Evolutionary conservation across 2,797 vertebrate genomes (phyloP), one percentile per base, ranked within the genome.

Genomic region (Poecilia gillii): DNA sequence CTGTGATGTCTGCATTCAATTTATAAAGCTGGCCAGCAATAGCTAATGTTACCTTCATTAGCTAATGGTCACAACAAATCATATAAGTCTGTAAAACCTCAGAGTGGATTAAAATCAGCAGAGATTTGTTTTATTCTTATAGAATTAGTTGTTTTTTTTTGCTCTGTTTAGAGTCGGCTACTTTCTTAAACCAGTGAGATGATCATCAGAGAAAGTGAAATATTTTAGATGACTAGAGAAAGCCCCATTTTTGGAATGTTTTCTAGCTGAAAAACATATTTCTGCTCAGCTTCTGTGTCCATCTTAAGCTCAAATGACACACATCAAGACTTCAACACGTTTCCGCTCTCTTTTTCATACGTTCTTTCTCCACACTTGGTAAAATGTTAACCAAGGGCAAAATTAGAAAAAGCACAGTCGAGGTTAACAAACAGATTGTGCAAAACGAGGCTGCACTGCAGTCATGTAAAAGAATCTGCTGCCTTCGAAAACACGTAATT

Each of bases 31-130:
- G 31, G 25, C 70, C 62, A 76, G 71, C 76, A 45, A 57, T 68
- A 62, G 62, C 43, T 77, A 55, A 72, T 47, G 73, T 76, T 66
- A 64, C 55, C 75, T 75, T 49, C 79, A 68, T 75, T 77, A 77
- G 68, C 46, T 72, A 55, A 78, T 47, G 33, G 66, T 55, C 55
- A 75, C 47, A 77, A 33, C 66, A 74, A 31, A 77, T 23, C 46
- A 72, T 41, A 47, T 59, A 75, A 79, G 14, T 43, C 43, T 73
- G 49, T 20, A 59, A 75, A 75, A 77, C 39, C 64, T 14, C 55
- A 45, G 39, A 75, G 64, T 41, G 64, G 66, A 33, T 39, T 77
- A 66, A 84, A 75, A 43, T 74, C 45, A 72, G 28, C 68, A 72
- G 20, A 0, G 1, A 49, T 36, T 74, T 41, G 28, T 23, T 74